Conservation (phyloP, 2,113 vertebrate genomes). For the Toxotes chatareus region DNA sequence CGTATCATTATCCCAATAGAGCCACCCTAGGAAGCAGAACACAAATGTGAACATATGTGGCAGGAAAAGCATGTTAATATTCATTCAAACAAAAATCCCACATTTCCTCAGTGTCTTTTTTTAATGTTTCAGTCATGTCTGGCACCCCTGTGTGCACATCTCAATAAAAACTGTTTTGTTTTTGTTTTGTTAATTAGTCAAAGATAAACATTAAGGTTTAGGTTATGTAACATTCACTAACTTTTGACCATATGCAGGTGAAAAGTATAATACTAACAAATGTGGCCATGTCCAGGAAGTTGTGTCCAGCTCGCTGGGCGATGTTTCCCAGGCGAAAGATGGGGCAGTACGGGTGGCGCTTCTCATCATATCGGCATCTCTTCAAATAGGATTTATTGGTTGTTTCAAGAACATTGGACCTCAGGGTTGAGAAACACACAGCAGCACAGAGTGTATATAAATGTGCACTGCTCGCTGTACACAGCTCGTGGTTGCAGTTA, state of each 20-base stretch:
- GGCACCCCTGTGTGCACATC: no score
- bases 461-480: background rate
- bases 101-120: no score
- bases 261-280: constrained; percentile 78
- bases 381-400: constrained; percentile 84
- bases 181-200: background rate
- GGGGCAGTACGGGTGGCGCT: constrained; percentile 89
- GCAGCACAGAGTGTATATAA: background rate
- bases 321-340: constrained; percentile 91
- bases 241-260: background rate
- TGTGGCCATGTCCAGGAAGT: constrained; percentile 87
- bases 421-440: constrained; percentile 63
- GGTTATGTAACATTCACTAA: background rate
- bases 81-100: background rate
- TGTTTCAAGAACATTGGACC: constrained; percentile 89
- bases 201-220: background rate
- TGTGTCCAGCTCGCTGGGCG: constrained; percentile 83
- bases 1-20: constrained; percentile 91
- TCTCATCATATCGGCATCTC: constrained; percentile 84
- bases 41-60: background rate
- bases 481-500: background rate
- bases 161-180: no score
- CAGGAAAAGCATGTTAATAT: background rate
- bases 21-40: constrained; percentile 85
- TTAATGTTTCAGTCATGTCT: no score